A percentile compares a stretch with the other conserved stretches of the same genome.
Evolutionary conservation across 2,888 invertebrate genomes (phyloP).

Genomic region (Coleophora deauratella): DNA sequence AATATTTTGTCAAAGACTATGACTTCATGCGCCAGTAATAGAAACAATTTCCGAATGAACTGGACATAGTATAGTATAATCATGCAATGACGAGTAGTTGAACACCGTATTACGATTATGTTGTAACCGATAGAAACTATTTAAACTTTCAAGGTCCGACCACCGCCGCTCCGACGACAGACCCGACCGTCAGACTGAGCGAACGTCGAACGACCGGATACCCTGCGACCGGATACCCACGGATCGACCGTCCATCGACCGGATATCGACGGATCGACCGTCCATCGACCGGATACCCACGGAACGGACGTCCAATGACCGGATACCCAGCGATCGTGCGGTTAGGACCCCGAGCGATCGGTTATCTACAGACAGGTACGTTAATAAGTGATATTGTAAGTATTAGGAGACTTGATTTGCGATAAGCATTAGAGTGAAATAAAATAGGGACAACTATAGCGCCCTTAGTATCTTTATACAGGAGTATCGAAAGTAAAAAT

Average conservation of each 20-base stretch:
- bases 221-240: conserved; percentile 16
- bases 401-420: conserved; percentile 15
- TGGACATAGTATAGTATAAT: no score
- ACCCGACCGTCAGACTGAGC: conserved; percentile 17
- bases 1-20: no score
- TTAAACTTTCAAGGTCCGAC: conserved; percentile 18
- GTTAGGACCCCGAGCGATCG: conserved; percentile 9
- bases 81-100: no score
- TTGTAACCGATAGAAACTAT: no score
- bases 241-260: conserved; percentile 16
- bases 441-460: no score
- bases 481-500: no score
- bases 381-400: conserved; percentile 4
- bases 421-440: no score
- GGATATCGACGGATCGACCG: conserved; percentile 18
- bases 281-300: conserved; percentile 15
- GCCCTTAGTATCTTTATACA: no score
- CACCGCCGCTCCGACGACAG: conserved; percentile 34
- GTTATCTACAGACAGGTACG: conserved; percentile 14
- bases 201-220: conserved; percentile 17
- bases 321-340: conserved; percentile 21
- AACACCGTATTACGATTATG: no score
- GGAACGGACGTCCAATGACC: conserved; percentile 27
- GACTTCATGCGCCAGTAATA: no score
- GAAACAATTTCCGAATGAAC: no score